Base-by-base conservation (phyloP, 2,888 invertebrate genomes). In the Tenthredo notha region DNA sequence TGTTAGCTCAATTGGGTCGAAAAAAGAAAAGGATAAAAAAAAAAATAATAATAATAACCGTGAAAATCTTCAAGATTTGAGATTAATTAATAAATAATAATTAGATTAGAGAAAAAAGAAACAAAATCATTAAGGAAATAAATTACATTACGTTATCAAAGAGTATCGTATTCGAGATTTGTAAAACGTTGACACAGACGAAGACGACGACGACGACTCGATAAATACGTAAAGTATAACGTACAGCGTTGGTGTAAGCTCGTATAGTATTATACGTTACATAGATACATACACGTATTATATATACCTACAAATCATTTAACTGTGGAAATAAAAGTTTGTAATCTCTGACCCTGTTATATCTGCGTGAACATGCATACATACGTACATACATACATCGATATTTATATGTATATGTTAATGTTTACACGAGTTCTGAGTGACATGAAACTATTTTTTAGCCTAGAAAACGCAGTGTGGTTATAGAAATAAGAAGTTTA, bases 261-360 rank as follows among this genome's bases (percentile, higher is more conserved):
- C 9, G 10, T 29, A n/a, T 29, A 50, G 7, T 54, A 29, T 50
- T 18, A 6, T 50, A 33, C n/a, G 47, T 29, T 50, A 47, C 21
- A 54, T 29, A 25, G 25, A 50, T 54, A 78, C n/a, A 33, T 25
- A 29, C 33, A 78, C 50, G 29, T 12, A 29, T 29, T 37, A 47
- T n/a, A 72, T 33, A 74, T 37, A 25, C 29, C 58, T 61, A 80
- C 80, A 80, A 80, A 80, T 80, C 61, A 80, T 80, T 80, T 80
- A 80, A 61, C 80, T 61, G 80, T 80, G 61, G 40, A 61, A 77
- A 80, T 80, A 80, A 80, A 80, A 80, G 61, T 61, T 29, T 40
- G 37, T 80, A 80, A 80, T 80, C 80, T 80, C 61, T 80, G 80
- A 80, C 80, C 80, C 80, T 80, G 80, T 80, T 80, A 4, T 40